These are phyloP conservation scores for Oxytorus armatus DNA, from an alignment of 2,888 invertebrate species.

Conservation along the genomic window DNA sequence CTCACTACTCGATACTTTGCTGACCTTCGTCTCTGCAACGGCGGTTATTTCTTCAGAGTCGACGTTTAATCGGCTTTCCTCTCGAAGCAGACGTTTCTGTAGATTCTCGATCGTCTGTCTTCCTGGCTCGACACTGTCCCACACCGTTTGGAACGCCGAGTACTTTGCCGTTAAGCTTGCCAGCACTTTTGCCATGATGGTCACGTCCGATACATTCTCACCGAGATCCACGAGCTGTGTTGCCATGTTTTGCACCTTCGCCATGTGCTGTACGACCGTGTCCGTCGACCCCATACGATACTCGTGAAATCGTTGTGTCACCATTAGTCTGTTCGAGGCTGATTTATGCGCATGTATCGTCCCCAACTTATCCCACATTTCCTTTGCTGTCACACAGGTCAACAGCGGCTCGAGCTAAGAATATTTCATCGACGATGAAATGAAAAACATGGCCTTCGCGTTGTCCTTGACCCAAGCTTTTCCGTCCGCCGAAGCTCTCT, in stretches of 20 bases:
- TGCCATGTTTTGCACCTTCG: too few relatives aligned
- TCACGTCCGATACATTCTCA: constrained; percentile 38
- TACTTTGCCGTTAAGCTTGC: too few relatives aligned
- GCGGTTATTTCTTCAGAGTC: too few relatives aligned
- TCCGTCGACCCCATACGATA: constrained; percentile 57
- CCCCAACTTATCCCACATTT: constrained; percentile 54
- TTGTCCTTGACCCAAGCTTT: constrained; percentile 34
- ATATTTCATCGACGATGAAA: constrained; percentile 43
- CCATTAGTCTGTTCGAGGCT: constrained; percentile 52
- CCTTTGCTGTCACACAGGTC: constrained; percentile 62
- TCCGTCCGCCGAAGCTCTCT: constrained; percentile 8
- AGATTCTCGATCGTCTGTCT: too few relatives aligned
- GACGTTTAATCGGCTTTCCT: too few relatives aligned
- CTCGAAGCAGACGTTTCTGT: too few relatives aligned
- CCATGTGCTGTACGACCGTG: constrained; percentile 58
- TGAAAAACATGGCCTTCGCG: constrained; percentile 45
- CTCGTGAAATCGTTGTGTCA: constrained; percentile 49
- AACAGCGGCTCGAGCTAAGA: constrained; percentile 54
- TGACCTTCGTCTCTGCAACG: too few relatives aligned
- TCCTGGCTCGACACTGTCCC: too few relatives aligned
- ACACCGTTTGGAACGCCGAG: too few relatives aligned
- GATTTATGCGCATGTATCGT: constrained; percentile 64
- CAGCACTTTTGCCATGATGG: too few relatives aligned
- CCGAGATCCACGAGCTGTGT: constrained; percentile 52
- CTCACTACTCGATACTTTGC: too few relatives aligned